Conservation (phyloP, 2,888 invertebrate species). For the Petrophora chlorosata region DNA sequence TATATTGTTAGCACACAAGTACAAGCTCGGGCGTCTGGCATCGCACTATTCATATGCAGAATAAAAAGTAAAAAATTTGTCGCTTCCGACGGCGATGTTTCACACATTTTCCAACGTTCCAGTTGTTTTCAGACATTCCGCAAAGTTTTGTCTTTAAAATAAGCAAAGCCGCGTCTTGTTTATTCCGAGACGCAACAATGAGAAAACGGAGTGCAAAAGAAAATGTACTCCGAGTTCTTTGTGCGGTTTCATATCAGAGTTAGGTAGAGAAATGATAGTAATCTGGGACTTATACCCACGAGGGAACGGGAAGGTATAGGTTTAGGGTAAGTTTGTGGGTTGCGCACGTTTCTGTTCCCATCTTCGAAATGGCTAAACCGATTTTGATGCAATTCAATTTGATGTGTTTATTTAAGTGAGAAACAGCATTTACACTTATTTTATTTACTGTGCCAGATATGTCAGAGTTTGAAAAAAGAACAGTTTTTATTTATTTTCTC, state of each 20-base stretch:
- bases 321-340: too few species aligned
- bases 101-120: conserved; percentile 40
- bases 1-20: conserved; percentile 22
- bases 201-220: conserved; percentile 26
- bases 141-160: conserved; percentile 32
- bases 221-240: conserved; percentile 11
- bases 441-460: too few species aligned
- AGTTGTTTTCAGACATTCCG: conserved; percentile 20
- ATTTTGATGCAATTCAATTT: too few species aligned
- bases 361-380: too few species aligned
- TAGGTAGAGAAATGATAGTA: background rate
- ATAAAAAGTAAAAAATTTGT: conserved; percentile 37
- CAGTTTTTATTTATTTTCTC: too few species aligned
- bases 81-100: conserved; percentile 35
- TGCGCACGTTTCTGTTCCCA: too few species aligned
- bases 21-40: conserved; percentile 27
- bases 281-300: background rate
- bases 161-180: conserved; percentile 37
- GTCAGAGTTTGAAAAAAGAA: too few species aligned
- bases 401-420: too few species aligned
- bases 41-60: conserved; percentile 32
- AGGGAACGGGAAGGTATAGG: too few species aligned
- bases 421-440: too few species aligned
- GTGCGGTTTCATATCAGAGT: conserved; percentile 1
- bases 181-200: conserved; percentile 33